Evolutionary conservation across 2,797 vertebrate genomes (phyloP).

Genomic region (Luscinia luscinia): DNA sequence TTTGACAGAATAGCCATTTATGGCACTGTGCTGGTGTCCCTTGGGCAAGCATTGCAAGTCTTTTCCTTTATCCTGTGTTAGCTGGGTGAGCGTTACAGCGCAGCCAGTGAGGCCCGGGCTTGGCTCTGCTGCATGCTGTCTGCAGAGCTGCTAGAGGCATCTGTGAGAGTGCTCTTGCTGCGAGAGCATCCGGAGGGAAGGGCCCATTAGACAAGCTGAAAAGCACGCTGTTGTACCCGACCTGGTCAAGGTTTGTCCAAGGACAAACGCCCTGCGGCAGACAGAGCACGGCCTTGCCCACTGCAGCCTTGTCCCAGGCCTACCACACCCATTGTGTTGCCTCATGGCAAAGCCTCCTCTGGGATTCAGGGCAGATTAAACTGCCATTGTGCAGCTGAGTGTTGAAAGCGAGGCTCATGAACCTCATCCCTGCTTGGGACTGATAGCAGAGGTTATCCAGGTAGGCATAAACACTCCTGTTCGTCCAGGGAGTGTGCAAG

Average conservation of each 20-base stretch:
- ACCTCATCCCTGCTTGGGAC: neutral
- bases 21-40: neutral
- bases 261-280: neutral
- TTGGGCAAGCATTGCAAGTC: neutral
- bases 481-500: neutral
- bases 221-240: neutral
- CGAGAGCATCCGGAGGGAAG: neutral
- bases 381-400: neutral
- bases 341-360: neutral
- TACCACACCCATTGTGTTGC: neutral
- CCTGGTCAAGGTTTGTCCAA: neutral
- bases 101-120: neutral
- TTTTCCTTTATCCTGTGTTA: neutral
- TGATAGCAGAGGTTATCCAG: slow-evolving; percentile 9
- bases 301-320: neutral
- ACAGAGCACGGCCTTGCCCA: neutral
- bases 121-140: accelerated
- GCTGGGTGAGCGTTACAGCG: neutral
- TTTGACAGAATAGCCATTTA: neutral
- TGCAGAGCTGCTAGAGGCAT: neutral
- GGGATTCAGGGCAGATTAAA: neutral
- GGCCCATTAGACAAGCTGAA: neutral
- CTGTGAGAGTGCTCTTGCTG: neutral
- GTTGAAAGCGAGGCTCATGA: slow-evolving; percentile 11
- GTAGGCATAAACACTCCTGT: neutral